Conservation (phyloP, 2,797 vertebrate species). For the Thunnus albacares region DNA sequence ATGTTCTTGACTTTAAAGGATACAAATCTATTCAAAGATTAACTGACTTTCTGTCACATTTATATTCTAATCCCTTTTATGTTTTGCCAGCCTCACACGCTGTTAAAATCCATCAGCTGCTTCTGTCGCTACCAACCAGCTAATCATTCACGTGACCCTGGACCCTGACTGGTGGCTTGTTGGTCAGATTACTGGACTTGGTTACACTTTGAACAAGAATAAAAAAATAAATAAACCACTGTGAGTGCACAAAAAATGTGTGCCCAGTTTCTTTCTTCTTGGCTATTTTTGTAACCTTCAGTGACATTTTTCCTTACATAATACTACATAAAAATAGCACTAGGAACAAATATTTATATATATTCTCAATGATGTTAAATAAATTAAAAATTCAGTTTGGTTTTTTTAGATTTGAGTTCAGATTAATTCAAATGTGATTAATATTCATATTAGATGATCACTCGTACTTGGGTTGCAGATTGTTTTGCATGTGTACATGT, state of each 20-base stretch:
- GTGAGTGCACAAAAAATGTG: not conserved
- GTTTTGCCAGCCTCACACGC: not conserved
- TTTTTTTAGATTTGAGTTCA: too few species aligned
- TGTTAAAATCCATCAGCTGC: not conserved
- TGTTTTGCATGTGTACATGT: too few species aligned
- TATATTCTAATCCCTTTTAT: not conserved
- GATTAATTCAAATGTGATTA: too few species aligned
- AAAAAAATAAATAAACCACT: not conserved
- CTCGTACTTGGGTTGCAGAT: too few species aligned
- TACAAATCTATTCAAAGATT: not conserved
- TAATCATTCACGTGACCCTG: slow-evolving; percentile 29
- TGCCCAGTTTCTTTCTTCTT: not conserved
- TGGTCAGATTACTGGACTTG: not conserved
- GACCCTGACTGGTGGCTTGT: not conserved
- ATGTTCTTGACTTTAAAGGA: not conserved
- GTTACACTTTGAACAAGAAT: slow-evolving; percentile 28
- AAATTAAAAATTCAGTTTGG: too few species aligned
- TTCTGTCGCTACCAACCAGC: not conserved
- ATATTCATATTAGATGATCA: too few species aligned
- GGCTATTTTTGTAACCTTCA: not conserved
- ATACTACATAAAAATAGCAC: not conserved
- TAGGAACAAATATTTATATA: too few species aligned
- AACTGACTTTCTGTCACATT: slow-evolving; percentile 9
- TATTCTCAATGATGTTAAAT: too few species aligned
- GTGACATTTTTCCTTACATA: not conserved